phyloP scores from a whole-genome alignment of 1,140 invertebrate species.

The Campoletis sonorensis region DNA sequence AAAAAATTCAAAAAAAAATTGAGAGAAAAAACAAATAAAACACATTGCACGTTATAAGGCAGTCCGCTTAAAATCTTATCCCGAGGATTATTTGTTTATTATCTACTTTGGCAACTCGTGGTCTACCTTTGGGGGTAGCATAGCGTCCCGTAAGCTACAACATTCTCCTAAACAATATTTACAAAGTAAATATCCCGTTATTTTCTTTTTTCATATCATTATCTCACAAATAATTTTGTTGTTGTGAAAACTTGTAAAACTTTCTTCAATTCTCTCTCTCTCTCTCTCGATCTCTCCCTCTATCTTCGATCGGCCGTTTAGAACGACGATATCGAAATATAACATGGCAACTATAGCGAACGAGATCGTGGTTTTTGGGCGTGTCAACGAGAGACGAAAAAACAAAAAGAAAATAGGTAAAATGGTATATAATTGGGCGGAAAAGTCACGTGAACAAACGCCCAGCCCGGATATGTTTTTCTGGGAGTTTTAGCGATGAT shows the following conservation, averaged over 20 bases:
- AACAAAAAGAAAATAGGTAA: constrained; percentile 29
- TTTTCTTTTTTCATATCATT: constrained; percentile 42
- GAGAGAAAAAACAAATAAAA: constrained; percentile 34
- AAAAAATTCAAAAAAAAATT: too few species aligned
- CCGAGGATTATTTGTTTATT: constrained; percentile 50
- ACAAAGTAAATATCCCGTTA: constrained; percentile 26
- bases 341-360: constrained; percentile 47
- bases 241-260: constrained; percentile 5
- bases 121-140: constrained; percentile 42
- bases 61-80: constrained; percentile 48
- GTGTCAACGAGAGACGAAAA: neutral
- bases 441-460: too few species aligned
- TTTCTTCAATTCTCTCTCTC: neutral
- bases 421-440: neutral
- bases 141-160: constrained; percentile 34
- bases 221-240: constrained; percentile 38
- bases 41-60: constrained; percentile 55
- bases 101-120: constrained; percentile 57
- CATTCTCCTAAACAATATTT: constrained; percentile 36
- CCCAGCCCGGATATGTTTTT: constrained; percentile 4
- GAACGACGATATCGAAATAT: constrained; percentile 43
- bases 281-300: constrained; percentile 32
- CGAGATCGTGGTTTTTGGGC: constrained; percentile 44
- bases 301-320: constrained; percentile 20
- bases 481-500: constrained; percentile 43